Conservation (phyloP, 2,113 vertebrate genomes). For the Cynopterus brachyotis region DNA sequence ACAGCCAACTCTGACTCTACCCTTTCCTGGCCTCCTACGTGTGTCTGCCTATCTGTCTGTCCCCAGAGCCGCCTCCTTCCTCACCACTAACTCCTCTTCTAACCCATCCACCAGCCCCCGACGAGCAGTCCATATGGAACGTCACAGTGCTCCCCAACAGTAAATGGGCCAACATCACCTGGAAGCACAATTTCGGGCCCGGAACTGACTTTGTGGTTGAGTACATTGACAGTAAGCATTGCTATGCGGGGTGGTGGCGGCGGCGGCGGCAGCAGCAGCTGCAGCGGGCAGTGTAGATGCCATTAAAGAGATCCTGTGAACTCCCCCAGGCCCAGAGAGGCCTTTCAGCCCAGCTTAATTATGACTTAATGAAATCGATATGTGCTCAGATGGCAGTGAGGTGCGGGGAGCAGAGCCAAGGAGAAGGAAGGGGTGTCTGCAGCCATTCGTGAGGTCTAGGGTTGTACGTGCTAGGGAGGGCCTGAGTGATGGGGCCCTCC, state of each 20-base stretch:
- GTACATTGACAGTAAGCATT: conserved; percentile 98
- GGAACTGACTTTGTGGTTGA: conserved; percentile 98
- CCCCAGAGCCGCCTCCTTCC: conserved; percentile 5
- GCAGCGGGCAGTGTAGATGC: conserved; percentile 59
- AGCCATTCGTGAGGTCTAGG: neutral
- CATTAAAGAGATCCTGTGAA: conserved; percentile 69
- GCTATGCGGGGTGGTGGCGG: conserved; percentile 78
- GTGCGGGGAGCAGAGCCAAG: neutral
- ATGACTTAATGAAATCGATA: neutral
- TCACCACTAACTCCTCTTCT: conserved; percentile 88
- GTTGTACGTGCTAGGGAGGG: neutral
- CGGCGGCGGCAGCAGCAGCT: neutral
- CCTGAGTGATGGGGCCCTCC: neutral
- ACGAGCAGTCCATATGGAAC: conserved; percentile 93
- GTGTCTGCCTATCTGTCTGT: neutral
- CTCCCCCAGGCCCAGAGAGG: conserved; percentile 46
- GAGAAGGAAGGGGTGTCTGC: neutral
- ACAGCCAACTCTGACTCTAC: neutral
- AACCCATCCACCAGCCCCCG: conserved; percentile 89
- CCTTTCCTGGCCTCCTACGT: neutral
- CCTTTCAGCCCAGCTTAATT: neutral
- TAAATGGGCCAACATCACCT: conserved; percentile 99
- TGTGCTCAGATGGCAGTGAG: neutral
- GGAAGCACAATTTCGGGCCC: conserved; percentile 96
- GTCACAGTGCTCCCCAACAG: conserved; percentile 96